Conservation (phyloP, 2,113 vertebrate species). For the Morone chrysops region DNA sequence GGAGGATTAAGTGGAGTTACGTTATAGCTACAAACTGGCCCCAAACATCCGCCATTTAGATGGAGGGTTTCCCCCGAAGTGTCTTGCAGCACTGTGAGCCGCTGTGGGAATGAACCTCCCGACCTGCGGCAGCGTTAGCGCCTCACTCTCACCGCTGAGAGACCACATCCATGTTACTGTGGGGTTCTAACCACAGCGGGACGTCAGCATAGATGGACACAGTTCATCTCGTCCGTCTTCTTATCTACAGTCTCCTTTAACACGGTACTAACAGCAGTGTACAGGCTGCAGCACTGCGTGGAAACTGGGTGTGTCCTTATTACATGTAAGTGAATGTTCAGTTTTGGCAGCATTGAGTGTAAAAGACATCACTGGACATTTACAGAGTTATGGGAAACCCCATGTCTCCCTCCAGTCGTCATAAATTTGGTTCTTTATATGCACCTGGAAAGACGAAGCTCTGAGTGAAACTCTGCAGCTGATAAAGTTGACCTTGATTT, state of each 20-base stretch:
- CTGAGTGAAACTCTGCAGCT: slow-evolving; percentile 12
- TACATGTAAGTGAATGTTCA: slow-evolving; percentile 11
- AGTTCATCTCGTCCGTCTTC: not conserved
- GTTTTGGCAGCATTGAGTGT: slow-evolving; percentile 5
- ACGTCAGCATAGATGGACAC: too few relatives aligned
- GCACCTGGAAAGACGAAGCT: slow-evolving; percentile 29
- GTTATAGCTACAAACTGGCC: not conserved
- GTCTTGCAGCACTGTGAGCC: not conserved
- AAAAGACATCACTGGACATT: slow-evolving; percentile 25
- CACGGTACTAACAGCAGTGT: not conserved
- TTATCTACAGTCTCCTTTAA: not conserved
- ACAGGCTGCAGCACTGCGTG: not conserved
- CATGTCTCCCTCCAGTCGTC: slow-evolving; percentile 2
- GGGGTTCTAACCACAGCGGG: not conserved
- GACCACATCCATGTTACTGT: slow-evolving; percentile 6
- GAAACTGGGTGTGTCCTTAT: slow-evolving; percentile 21
- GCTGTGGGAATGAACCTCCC: slow-evolving; percentile 11
- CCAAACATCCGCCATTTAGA: not conserved
- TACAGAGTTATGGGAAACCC: slow-evolving; percentile 37
- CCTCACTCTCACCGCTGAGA: slow-evolving; percentile 1
- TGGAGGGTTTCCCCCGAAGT: not conserved
- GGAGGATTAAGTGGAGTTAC: too few relatives aligned
- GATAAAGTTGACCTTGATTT: not conserved
- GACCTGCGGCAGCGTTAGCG: not conserved
- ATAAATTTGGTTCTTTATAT: slow-evolving; percentile 21